Conservation (phyloP, 2,113 vertebrate genomes). For the Passerina amoena region DNA sequence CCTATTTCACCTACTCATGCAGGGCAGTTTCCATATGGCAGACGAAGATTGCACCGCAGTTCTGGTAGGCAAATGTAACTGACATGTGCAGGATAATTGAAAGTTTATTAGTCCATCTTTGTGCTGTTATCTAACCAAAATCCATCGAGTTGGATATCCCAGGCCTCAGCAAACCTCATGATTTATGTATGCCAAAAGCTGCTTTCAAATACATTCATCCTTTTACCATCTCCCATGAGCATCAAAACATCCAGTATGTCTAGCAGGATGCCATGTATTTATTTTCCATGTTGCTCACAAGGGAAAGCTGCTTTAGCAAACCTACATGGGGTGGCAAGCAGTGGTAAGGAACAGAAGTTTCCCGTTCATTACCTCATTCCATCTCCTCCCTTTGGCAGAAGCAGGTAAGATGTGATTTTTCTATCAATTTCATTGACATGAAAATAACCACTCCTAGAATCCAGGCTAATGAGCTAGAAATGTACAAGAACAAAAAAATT, state of each 20-base stretch:
- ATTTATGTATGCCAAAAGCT: conserved; percentile 18
- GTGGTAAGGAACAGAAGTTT: conserved; percentile 14
- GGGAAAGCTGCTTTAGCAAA: conserved; percentile 21
- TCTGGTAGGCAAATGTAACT: not conserved
- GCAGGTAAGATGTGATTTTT: conserved; percentile 41
- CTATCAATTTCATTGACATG: conserved; percentile 36
- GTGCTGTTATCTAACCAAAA: not conserved
- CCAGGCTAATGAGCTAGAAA: conserved; percentile 61
- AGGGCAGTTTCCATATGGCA: not conserved
- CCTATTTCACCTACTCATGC: not conserved
- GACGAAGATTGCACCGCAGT: not conserved
- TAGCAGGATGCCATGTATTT: not conserved
- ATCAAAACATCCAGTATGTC: not conserved
- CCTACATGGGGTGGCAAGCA: not conserved
- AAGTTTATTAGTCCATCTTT: not conserved
- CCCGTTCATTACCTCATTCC: not conserved
- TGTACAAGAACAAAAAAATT: conserved; percentile 13
- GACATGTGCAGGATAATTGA: not conserved
- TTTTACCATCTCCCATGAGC: not conserved
- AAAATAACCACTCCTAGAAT: conserved; percentile 59
- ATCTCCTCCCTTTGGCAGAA: conserved; percentile 16
- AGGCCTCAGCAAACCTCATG: not conserved
- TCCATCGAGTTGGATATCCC: not conserved
- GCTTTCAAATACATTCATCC: conserved; percentile 15
- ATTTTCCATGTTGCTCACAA: not conserved